Percentiles rank a stretch among this genome's conserved stretches.
phyloP scores from a whole-genome alignment of 2,888 invertebrate species.

The Julus scandinavius region DNA sequence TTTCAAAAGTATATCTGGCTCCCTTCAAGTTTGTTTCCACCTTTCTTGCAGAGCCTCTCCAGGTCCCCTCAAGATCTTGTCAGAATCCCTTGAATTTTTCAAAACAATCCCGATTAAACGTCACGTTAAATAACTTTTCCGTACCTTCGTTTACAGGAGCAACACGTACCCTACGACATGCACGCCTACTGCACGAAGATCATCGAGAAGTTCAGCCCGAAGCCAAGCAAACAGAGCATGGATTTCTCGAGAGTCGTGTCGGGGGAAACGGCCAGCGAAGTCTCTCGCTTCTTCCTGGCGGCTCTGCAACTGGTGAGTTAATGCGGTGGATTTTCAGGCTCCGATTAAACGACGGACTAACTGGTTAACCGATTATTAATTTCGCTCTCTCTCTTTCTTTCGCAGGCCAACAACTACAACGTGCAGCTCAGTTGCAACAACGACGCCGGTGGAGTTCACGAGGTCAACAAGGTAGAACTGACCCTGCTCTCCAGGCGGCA shows the following conservation, averaged over 20 bases:
- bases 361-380: no score
- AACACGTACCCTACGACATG: constrained; percentile 1
- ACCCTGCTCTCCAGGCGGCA: constrained; percentile 3
- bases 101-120: no score
- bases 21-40: no score
- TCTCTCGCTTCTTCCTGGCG: not conserved
- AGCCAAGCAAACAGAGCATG: not conserved
- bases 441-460: not conserved
- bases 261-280: not conserved
- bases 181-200: not conserved
- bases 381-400: not conserved
- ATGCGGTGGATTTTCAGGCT: no score
- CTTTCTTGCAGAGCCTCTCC: no score
- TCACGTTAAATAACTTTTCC: not conserved
- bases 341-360: no score
- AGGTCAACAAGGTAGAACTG: not conserved
- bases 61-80: no score
- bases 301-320: not conserved
- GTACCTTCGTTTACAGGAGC: not conserved
- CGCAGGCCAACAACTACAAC: not conserved
- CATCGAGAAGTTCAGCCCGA: not conserved
- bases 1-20: no score
- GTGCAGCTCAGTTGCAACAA: not conserved
- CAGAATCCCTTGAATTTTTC: no score
- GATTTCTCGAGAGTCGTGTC: not conserved